These are phyloP conservation scores for Porites lobata DNA, from an alignment of 92 coral and sea anemone species.

Conservation along the genomic window DNA sequence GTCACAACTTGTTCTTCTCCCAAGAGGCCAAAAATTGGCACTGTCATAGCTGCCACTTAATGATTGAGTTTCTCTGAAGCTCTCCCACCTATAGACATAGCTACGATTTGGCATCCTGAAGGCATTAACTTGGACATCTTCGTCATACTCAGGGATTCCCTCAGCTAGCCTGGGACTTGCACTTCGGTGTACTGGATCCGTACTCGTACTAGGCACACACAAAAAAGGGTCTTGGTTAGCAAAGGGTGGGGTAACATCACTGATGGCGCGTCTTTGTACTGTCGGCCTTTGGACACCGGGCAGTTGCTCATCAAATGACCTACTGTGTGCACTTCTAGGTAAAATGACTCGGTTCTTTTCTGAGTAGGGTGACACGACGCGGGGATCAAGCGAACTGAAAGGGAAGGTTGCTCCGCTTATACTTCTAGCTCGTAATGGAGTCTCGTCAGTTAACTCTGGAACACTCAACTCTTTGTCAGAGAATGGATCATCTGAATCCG, in stretches of 20 bases:
- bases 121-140: neutral
- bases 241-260: slow-evolving; percentile 27
- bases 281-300: slow-evolving; percentile 17
- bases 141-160: neutral
- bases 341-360: slow-evolving; percentile 65
- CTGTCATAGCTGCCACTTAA: slow-evolving; percentile 10
- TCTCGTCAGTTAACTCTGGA: slow-evolving; percentile 62
- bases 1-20: neutral
- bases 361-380: slow-evolving; percentile 77
- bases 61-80: neutral
- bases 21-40: neutral
- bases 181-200: neutral
- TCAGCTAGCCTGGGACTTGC: neutral
- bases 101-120: slow-evolving; percentile 38
- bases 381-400: slow-evolving; percentile 90
- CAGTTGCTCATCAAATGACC: slow-evolving; percentile 29
- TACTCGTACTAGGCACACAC: neutral
- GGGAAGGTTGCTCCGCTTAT: slow-evolving; percentile 86
- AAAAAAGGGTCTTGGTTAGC: neutral
- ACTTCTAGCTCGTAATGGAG: slow-evolving; percentile 75
- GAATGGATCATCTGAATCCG: slow-evolving; percentile 17
- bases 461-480: slow-evolving; percentile 16
- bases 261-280: slow-evolving; percentile 33
- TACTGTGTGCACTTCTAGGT: slow-evolving; percentile 53
- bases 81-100: slow-evolving; percentile 39